Evolutionary conservation across 2,888 invertebrate genomes (phyloP), one percentile per base, ranked within the genome.

Genomic region (Drosophila paranaensis): DNA sequence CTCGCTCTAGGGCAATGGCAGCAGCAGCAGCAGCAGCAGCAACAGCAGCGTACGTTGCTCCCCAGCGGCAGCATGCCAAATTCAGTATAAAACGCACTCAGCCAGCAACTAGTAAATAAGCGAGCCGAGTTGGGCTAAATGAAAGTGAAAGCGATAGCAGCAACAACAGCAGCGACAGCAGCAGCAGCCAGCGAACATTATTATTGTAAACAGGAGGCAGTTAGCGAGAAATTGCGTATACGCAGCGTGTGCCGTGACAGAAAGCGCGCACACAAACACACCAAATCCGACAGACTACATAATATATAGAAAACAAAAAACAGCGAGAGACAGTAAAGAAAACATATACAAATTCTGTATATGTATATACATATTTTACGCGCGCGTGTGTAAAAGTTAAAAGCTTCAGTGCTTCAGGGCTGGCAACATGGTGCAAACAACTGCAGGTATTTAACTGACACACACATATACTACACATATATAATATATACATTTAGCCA

Each of bases 391-490:
- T 77, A 60, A 80, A 80, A 76, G 61, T 60, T 63, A 48, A 77
- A 77, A 77, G 81, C 77, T 77, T 70, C 56, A 42, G 60, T 60
- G 77, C 69, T 75, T 77, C 60, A 54, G 16, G 37, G 37, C 81
- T 45, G 56, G 57, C 78, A 82, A 82, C 85, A 84, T 84, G 84
- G 90, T 89, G 88, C 90, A 89, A 88, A 88, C 80, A 80, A 84
- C 58, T 85, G 82, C 84, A 84, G 84, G 84, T 84, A 84, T 64
- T 76, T 79, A 66, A 66, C 37, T 39, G 10, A 30, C 39, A 54
- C 27, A 54, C 27, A 54, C n/a, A 27, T 2, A 39, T 10, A 13
- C 8, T 3, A 27, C 2, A n/a, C 4, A 20, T n/a, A 30, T 9
- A 16, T n/a, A 50, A 3, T n/a, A n/a, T 9, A 11, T 10, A 50